Conservation (phyloP, 2,888 invertebrate genomes). For the Clunio marinus region DNA sequence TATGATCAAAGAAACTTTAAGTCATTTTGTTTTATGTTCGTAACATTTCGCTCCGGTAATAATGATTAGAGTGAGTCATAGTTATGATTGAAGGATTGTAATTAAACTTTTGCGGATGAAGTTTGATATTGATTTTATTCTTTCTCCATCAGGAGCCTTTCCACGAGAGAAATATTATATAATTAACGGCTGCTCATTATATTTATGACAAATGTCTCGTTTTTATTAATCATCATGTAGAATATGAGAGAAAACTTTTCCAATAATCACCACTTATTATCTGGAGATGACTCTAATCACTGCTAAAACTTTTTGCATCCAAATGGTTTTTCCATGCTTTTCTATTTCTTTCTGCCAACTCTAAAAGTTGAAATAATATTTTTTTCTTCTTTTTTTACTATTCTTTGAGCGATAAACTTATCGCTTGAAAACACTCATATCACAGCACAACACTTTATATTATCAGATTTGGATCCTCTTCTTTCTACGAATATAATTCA, state of each 20-base stretch:
- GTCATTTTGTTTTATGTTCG: too few species aligned
- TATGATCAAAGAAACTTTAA: too few species aligned
- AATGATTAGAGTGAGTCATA: too few species aligned
- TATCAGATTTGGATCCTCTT: neutral
- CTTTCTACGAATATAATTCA: too few species aligned
- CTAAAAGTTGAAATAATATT: neutral
- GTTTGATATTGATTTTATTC: too few species aligned
- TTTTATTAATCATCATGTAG: neutral
- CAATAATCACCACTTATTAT: slow-evolving; percentile 37
- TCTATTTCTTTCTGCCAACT: neutral
- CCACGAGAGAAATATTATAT: too few species aligned
- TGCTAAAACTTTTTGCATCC: slow-evolving; percentile 26
- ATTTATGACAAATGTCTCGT: slow-evolving; percentile 27
- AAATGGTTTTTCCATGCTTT: slow-evolving; percentile 37
- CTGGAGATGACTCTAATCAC: neutral
- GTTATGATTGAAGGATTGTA: too few species aligned
- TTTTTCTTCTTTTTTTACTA: neutral
- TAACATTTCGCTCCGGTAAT: too few species aligned
- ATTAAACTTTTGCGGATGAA: too few species aligned
- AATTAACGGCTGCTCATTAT: slow-evolving; percentile 23
- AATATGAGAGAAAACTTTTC: neutral
- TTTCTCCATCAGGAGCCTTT: too few species aligned
- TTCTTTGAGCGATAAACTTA: slow-evolving; percentile 8
- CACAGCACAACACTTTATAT: slow-evolving; percentile 10
- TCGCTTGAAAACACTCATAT: slow-evolving; percentile 32